Percentiles rank a stretch among this genome's conserved stretches.
These are phyloP conservation scores for Dolomedes plantarius DNA, from an alignment of 2,888 invertebrate species.

Conservation along the genomic window DNA sequence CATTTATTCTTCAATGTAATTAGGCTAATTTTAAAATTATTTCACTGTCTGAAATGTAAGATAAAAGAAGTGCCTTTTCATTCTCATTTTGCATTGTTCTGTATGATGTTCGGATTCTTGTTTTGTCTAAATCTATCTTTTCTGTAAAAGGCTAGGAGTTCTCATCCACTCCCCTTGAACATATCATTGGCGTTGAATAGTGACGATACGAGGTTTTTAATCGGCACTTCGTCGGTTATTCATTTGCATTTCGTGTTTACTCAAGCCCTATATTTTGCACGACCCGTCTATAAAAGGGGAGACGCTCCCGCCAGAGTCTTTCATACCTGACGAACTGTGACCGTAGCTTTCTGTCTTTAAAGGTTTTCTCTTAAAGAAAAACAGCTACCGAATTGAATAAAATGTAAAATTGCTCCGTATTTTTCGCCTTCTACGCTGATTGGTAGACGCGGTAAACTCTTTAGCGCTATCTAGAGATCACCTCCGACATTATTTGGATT, in stretches of 20 bases:
- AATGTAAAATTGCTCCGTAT: slow-evolving; percentile 34
- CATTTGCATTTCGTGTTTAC: slow-evolving; percentile 33
- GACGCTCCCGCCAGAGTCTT: slow-evolving; percentile 6
- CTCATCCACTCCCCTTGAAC: background rate
- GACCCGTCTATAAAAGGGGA: slow-evolving; percentile 6
- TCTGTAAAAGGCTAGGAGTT: background rate
- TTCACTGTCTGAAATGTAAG: too few species aligned
- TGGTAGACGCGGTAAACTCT: slow-evolving; percentile 20
- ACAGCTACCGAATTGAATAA: slow-evolving; percentile 39
- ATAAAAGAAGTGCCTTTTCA: too few species aligned
- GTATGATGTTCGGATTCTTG: background rate
- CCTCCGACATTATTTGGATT: slow-evolving; percentile 6
- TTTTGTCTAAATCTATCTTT: background rate
- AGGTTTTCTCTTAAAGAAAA: slow-evolving; percentile 19
- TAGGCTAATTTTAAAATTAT: too few species aligned
- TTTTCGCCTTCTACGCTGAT: background rate
- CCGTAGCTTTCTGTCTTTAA: slow-evolving; percentile 24
- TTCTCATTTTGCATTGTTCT: too few species aligned
- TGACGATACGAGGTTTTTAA: background rate
- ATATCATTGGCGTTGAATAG: slow-evolving; percentile 19
- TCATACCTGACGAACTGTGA: slow-evolving; percentile 42
- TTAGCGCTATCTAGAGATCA: slow-evolving; percentile 29
- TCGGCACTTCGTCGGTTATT: slow-evolving; percentile 1
- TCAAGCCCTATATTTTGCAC: slow-evolving; percentile 20
- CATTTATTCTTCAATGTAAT: too few species aligned